Conservation (phyloP, 2,888 invertebrate species). For the Tridacna crocea region DNA sequence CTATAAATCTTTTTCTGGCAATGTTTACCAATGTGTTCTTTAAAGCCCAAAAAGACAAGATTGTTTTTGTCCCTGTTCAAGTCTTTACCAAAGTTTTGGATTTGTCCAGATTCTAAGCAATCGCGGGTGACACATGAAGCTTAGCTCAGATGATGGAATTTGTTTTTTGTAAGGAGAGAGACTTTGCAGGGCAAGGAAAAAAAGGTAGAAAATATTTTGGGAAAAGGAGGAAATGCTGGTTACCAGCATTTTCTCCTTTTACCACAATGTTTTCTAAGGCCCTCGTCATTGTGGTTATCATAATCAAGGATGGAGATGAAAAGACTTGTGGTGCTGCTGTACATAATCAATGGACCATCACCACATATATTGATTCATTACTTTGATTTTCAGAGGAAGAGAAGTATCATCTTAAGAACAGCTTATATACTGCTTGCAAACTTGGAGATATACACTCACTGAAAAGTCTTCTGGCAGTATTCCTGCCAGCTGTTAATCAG, state of each 20-base stretch:
- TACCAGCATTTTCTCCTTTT: not conserved
- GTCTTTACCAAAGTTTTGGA: too few species aligned
- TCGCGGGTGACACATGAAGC: too few species aligned
- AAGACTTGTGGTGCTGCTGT: not conserved
- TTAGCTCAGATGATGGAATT: too few species aligned
- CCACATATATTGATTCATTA: not conserved
- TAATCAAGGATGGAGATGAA: not conserved
- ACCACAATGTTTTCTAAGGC: not conserved
- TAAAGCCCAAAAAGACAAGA: too few species aligned
- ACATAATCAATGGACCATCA: not conserved
- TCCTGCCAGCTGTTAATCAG: conserved; percentile 20
- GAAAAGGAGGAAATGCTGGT: not conserved
- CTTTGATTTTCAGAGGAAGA: conserved; percentile 71
- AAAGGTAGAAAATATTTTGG: not conserved
- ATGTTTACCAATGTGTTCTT: too few species aligned
- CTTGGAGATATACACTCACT: conserved; percentile 76
- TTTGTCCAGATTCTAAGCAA: too few species aligned
- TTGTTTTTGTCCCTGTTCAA: too few species aligned
- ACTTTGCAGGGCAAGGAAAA: too few species aligned
- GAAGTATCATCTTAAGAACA: conserved; percentile 76
- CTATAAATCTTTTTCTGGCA: not conserved
- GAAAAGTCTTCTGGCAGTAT: conserved; percentile 65
- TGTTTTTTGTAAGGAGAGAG: too few species aligned
- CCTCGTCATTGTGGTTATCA: not conserved
- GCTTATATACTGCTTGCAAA: conserved; percentile 82